These are phyloP conservation scores for Zosterops pallidus DNA, from an alignment of 2,113 vertebrate genomes.

Conservation along the genomic window DNA sequence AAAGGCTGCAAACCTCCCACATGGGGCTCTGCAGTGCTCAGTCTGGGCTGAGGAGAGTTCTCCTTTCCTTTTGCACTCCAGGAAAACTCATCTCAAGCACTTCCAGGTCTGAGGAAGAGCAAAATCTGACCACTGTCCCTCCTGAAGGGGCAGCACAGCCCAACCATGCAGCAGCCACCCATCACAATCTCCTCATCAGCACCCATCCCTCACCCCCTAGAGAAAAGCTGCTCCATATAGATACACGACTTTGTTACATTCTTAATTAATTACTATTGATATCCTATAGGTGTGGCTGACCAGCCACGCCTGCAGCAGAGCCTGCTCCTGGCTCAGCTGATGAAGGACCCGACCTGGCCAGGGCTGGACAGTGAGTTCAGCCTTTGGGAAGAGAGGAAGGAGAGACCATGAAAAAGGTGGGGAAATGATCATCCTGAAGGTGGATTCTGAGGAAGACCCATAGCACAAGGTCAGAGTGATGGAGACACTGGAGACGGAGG, in stretches of 20 bases:
- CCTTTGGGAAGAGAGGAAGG: neutral
- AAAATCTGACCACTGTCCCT: neutral
- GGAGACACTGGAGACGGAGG: neutral
- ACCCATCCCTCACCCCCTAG: accelerated
- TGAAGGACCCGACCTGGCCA: neutral
- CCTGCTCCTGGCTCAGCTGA: neutral
- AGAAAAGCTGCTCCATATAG: neutral
- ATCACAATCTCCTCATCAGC: accelerated
- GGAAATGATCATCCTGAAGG: accelerated
- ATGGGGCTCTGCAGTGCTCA: neutral
- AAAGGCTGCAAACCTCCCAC: neutral
- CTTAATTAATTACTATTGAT: neutral
- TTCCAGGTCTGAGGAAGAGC: neutral
- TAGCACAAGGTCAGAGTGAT: neutral
- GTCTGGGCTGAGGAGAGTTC: neutral
- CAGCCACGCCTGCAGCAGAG: accelerated
- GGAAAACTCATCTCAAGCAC: accelerated
- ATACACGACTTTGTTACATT: accelerated
- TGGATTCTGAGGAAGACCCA: neutral
- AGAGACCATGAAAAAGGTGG: neutral
- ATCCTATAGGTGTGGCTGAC: too few relatives aligned
- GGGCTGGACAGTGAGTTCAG: neutral
- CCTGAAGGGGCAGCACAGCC: neutral
- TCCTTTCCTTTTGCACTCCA: neutral
- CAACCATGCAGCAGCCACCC: neutral